phyloP scores from a whole-genome alignment of 2,113 vertebrate species.

The Perca flavescens region DNA sequence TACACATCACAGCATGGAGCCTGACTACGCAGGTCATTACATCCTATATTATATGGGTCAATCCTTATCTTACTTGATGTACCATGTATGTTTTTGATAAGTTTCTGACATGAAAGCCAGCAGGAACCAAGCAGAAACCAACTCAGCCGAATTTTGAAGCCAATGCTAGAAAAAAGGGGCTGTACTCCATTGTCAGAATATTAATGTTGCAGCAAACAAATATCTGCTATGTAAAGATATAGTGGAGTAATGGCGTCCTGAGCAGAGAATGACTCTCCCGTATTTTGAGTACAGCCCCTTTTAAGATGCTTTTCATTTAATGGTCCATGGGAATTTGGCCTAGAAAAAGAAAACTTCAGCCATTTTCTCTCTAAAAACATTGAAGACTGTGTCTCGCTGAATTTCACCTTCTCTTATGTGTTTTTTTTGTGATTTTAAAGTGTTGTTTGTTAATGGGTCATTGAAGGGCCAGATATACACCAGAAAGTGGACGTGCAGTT shows the following conservation, averaged over 20 bases:
- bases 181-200: too few relatives aligned
- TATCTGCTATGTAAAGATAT: too few relatives aligned
- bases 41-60: not conserved
- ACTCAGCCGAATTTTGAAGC: not conserved
- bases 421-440: not conserved
- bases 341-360: not conserved
- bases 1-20: not conserved
- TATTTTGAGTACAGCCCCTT: too few relatives aligned
- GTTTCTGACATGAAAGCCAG: not conserved
- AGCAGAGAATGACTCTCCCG: too few relatives aligned
- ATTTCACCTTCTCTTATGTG: not conserved
- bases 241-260: too few relatives aligned
- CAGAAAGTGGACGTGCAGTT: not conserved
- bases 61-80: not conserved
- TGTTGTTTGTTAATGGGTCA: too few relatives aligned
- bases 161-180: not conserved
- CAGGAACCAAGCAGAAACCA: not conserved
- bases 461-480: not conserved
- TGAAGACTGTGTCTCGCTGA: not conserved
- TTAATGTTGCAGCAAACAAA: too few relatives aligned
- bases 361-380: slow-evolving; percentile 3
- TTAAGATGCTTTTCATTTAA: not conserved
- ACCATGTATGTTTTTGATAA: not conserved
- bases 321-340: not conserved
- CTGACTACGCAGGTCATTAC: not conserved